Percentiles rank a stretch among this genome's conserved stretches.
Conservation (phyloP, 2,113 vertebrate genomes). For the Eubucco bourcierii region DNA sequence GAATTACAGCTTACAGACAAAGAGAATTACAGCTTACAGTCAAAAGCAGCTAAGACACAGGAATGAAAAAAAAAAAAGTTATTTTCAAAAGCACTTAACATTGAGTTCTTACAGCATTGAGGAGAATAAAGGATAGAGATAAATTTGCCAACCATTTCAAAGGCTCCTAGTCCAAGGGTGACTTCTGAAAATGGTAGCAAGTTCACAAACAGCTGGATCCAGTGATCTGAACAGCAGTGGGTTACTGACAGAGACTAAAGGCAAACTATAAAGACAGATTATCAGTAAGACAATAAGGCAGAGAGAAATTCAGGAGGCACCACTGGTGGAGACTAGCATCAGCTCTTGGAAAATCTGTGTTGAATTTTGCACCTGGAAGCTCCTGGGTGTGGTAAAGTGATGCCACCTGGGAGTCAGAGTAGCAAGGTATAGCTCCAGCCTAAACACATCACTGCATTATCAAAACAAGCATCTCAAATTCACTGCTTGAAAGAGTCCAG, state of each 20-base stretch:
- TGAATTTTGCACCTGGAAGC: not conserved
- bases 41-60: not conserved
- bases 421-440: not conserved
- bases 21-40: not conserved
- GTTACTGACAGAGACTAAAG: not conserved
- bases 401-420: not conserved
- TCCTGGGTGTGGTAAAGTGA: not conserved
- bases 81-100: not conserved
- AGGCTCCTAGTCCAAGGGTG: not conserved
- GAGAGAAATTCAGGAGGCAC: not conserved
- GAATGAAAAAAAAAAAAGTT: not conserved
- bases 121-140: not conserved
- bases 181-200: not conserved
- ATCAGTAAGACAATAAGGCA: not conserved
- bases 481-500: too few species aligned
- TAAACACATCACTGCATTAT: not conserved
- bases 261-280: not conserved
- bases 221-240: not conserved
- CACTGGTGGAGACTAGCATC: not conserved
- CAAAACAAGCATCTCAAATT: not conserved
- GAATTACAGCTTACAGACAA: not conserved
- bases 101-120: not conserved
- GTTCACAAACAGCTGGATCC: not conserved
- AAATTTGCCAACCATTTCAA: not conserved
- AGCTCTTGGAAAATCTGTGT: not conserved